phyloP scores from a whole-genome alignment of 2,888 invertebrate species.

The Nomada fabriciana region DNA sequence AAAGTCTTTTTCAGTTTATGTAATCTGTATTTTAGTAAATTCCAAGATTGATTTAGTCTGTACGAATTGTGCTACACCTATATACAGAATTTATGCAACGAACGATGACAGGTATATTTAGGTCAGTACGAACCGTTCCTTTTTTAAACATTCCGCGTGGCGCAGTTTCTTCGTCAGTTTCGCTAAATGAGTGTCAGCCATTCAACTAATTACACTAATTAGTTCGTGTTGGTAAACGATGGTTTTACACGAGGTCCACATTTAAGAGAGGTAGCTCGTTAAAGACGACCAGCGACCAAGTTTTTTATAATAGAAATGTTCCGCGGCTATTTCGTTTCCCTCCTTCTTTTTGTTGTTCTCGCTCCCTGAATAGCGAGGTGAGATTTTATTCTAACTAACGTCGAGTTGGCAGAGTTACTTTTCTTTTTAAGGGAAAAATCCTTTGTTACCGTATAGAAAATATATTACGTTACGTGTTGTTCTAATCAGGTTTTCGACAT shows the following conservation, averaged over 20 bases:
- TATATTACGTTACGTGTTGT: too few species aligned
- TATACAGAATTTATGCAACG: too few species aligned
- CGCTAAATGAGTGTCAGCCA: slow-evolving; percentile 36
- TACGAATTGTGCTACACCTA: too few species aligned
- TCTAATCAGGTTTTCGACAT: too few species aligned
- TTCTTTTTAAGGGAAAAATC: not conserved
- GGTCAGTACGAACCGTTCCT: not conserved
- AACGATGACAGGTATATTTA: slow-evolving; percentile 3
- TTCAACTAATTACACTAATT: slow-evolving; percentile 58
- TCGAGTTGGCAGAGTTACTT: not conserved
- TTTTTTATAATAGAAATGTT: slow-evolving; percentile 41
- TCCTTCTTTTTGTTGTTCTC: slow-evolving; percentile 4
- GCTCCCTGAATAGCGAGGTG: slow-evolving; percentile 4
- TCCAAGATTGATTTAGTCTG: too few species aligned
- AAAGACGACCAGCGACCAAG: slow-evolving; percentile 26
- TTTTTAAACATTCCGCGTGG: not conserved
- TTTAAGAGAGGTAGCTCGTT: slow-evolving; percentile 40
- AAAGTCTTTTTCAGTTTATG: too few species aligned
- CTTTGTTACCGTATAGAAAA: too few species aligned
- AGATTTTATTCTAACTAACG: slow-evolving; percentile 21
- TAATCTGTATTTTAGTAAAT: too few species aligned
- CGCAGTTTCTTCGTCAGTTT: slow-evolving; percentile 18
- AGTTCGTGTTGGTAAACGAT: slow-evolving; percentile 45
- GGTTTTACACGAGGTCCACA: slow-evolving; percentile 30
- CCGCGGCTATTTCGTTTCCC: slow-evolving; percentile 15